Percentiles rank a stretch among this genome's conserved stretches.
These are phyloP conservation scores for Antitype chi DNA, from an alignment of 2,888 invertebrate genomes.

Conservation along the genomic window DNA sequence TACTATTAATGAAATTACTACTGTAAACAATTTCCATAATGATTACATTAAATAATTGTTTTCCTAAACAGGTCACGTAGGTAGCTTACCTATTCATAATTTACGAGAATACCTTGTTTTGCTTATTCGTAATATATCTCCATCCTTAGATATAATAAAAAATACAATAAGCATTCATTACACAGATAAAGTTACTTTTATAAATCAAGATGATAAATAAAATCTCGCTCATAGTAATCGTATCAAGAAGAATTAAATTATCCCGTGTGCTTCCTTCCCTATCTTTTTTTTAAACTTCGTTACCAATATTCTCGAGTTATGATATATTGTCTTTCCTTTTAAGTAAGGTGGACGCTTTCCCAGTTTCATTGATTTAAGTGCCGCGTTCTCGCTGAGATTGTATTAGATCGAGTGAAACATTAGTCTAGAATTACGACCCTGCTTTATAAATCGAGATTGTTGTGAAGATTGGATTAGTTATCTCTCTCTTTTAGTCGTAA, in stretches of 20 bases:
- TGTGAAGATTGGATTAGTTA: conserved; percentile 39
- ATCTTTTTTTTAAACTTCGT: conserved; percentile 59
- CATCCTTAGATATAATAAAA: conserved; percentile 26
- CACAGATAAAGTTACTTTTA: conserved; percentile 44
- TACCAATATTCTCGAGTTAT: conserved; percentile 53
- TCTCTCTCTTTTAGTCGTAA: conserved; percentile 21
- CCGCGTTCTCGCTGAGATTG: conserved; percentile 29
- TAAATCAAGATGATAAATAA: conserved; percentile 64
- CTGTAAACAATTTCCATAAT: conserved; percentile 14
- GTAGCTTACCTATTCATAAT: conserved; percentile 26
- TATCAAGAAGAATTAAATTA: conserved; percentile 64
- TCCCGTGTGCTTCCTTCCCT: conserved; percentile 44
- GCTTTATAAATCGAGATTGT: conserved; percentile 43
- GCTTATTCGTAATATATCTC: conserved; percentile 25
- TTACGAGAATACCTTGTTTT: conserved; percentile 35
- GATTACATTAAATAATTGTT: conserved; percentile 28
- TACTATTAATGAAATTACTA: neutral
- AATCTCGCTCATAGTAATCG: conserved; percentile 66
- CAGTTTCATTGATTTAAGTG: conserved; percentile 55
- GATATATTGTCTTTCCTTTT: conserved; percentile 54
- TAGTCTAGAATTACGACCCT: conserved; percentile 37
- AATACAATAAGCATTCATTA: conserved; percentile 53
- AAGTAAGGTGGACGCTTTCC: conserved; percentile 43
- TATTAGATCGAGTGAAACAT: conserved; percentile 39
- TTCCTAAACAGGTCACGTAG: conserved; percentile 47